phyloP scores from a whole-genome alignment of 2,888 invertebrate genomes.

The Ophioninae sp. region DNA sequence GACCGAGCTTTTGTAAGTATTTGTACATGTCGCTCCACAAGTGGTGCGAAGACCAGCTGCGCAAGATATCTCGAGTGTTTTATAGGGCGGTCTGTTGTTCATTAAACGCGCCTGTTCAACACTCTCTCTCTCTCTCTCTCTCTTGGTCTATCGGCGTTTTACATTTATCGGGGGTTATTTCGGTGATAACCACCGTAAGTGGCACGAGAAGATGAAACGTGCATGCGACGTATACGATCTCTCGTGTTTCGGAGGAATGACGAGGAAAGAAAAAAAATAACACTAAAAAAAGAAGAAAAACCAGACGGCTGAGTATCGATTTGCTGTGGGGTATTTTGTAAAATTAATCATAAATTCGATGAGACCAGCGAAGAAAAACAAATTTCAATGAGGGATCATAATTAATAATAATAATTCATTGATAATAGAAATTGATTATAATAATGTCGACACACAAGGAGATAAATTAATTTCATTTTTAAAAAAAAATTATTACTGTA shows the following conservation, averaged over 20 bases:
- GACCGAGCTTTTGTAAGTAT: constrained; percentile 19
- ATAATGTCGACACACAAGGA: too few species aligned
- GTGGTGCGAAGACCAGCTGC: constrained; percentile 61
- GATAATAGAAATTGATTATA: too few species aligned
- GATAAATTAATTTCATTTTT: too few species aligned
- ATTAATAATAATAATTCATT: too few species aligned
- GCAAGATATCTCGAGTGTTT: constrained; percentile 66
- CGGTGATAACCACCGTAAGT: constrained; percentile 45
- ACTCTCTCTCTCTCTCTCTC: constrained; percentile 24
- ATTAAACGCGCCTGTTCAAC: constrained; percentile 58
- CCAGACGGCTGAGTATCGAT: background rate
- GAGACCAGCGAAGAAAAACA: too few species aligned
- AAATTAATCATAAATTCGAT: background rate
- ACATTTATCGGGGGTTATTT: constrained; percentile 59
- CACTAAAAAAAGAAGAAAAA: background rate
- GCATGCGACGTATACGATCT: constrained; percentile 13
- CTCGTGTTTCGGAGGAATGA: background rate
- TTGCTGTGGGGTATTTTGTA: background rate
- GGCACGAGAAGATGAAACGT: constrained; percentile 36
- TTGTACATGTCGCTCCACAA: constrained; percentile 46
- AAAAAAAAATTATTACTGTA: too few species aligned
- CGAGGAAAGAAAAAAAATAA: constrained; percentile 14
- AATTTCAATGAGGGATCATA: too few species aligned
- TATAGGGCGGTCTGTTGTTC: constrained; percentile 68
- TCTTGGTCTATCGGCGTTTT: constrained; percentile 25